These are phyloP conservation scores for Galerucella calmariensis DNA, from an alignment of 2,888 invertebrate genomes.

Conservation along the genomic window DNA sequence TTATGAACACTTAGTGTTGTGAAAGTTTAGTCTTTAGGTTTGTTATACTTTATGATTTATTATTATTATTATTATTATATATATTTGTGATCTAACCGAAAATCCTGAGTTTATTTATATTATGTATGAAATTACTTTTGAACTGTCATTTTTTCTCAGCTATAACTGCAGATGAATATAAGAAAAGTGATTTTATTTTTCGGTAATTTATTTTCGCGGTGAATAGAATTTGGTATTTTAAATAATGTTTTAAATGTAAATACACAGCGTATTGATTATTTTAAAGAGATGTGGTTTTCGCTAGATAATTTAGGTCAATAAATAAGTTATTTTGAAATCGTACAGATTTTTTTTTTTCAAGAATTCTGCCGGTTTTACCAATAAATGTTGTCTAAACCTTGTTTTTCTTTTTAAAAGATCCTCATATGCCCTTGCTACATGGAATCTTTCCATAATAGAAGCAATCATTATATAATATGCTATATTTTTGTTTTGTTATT, in stretches of 20 bases:
- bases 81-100: conserved; percentile 8
- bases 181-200: background rate
- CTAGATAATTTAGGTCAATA: too few relatives aligned
- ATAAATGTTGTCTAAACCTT: background rate
- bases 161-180: too few relatives aligned
- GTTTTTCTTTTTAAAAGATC: background rate
- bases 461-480: too few relatives aligned
- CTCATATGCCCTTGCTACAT: too few relatives aligned
- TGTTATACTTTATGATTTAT: conserved; percentile 29
- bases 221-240: background rate
- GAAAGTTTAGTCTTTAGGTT: conserved; percentile 24
- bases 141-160: background rate
- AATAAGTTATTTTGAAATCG: background rate
- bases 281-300: too few relatives aligned
- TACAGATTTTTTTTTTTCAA: background rate
- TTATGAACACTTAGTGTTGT: conserved; percentile 29
- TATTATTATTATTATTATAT: background rate
- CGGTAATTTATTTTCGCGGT: too few relatives aligned
- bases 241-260: background rate
- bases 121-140: background rate
- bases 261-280: background rate
- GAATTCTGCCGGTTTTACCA: background rate
- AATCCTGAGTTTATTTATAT: background rate
- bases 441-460: too few relatives aligned
- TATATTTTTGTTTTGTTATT: too few relatives aligned